Evolutionary conservation across 2,113 vertebrate genomes (phyloP).

Genomic region (Hippoglossus stenolepis): DNA sequence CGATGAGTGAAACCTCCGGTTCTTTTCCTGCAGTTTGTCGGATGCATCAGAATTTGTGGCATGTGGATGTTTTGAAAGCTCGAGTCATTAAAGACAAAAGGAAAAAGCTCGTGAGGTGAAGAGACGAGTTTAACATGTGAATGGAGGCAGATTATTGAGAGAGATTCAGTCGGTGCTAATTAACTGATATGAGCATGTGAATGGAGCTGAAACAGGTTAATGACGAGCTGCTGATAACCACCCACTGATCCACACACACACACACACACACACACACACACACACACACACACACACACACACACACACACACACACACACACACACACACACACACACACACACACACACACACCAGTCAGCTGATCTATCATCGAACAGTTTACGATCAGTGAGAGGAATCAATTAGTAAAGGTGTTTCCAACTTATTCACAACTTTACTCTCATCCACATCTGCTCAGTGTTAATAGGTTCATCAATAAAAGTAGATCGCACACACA

Average conservation of each 20-base stretch:
- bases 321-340: too few relatives aligned
- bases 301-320: too few relatives aligned
- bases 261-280: too few relatives aligned
- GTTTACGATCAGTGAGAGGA: too few relatives aligned
- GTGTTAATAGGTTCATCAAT: too few relatives aligned
- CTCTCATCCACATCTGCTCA: too few relatives aligned
- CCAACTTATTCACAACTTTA: too few relatives aligned
- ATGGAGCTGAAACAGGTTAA: conserved; percentile 85
- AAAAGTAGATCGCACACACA: too few relatives aligned
- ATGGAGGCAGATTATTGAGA: conserved; percentile 82
- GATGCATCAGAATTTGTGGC: conserved; percentile 25
- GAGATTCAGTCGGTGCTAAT: conserved; percentile 82
- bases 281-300: too few relatives aligned
- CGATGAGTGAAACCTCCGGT: background rate
- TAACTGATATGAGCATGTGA: conserved; percentile 87
- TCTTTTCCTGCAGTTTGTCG: background rate
- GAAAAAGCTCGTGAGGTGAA: conserved; percentile 86
- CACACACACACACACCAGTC: too few relatives aligned
- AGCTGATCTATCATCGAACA: too few relatives aligned
- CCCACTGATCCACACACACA: conserved; percentile 28
- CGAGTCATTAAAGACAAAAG: conserved; percentile 70
- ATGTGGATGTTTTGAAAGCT: conserved; percentile 78
- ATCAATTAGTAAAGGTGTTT: too few relatives aligned
- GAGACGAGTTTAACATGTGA: conserved; percentile 88
- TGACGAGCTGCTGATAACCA: conserved; percentile 34